Evolutionary conservation across 2,888 invertebrate species (phyloP).

Genomic region (Platynereis dumerilii): DNA sequence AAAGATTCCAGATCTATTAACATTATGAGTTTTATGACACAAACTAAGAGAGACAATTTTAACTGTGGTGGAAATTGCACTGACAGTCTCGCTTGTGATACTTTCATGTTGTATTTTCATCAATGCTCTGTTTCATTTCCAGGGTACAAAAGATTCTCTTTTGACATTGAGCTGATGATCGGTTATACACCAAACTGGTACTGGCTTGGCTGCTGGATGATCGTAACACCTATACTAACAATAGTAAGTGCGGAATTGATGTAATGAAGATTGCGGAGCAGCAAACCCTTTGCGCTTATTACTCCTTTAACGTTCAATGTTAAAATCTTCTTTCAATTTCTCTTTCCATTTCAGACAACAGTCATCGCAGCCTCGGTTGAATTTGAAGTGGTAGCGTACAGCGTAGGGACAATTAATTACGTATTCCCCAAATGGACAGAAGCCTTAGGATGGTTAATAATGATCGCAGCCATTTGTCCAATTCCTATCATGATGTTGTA

Average conservation of each 20-base stretch:
- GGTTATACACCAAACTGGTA: conserved; percentile 4
- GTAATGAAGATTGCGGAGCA: no score
- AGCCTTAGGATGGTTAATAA: conserved; percentile 1
- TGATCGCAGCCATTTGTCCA: background rate
- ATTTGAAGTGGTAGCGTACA: background rate
- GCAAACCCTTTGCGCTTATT: no score
- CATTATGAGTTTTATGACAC: no score
- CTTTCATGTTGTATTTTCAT: no score
- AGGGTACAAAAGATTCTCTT: background rate
- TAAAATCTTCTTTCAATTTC: no score
- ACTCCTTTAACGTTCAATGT: no score
- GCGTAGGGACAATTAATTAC: background rate
- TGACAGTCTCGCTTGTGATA: no score
- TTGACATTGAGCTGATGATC: conserved; percentile 4
- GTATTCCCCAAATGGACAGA: background rate
- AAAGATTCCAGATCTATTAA: no score
- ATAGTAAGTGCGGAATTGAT: no score
- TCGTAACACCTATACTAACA: background rate
- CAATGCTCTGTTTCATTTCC: no score
- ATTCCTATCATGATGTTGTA: background rate
- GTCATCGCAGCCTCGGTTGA: background rate
- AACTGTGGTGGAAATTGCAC: no score
- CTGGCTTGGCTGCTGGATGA: conserved; percentile 2
- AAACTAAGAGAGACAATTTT: no score
- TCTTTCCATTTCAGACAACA: background rate